Evolutionary conservation across 2,888 invertebrate species (phyloP).

Genomic region (Eupithecia dodoneata): DNA sequence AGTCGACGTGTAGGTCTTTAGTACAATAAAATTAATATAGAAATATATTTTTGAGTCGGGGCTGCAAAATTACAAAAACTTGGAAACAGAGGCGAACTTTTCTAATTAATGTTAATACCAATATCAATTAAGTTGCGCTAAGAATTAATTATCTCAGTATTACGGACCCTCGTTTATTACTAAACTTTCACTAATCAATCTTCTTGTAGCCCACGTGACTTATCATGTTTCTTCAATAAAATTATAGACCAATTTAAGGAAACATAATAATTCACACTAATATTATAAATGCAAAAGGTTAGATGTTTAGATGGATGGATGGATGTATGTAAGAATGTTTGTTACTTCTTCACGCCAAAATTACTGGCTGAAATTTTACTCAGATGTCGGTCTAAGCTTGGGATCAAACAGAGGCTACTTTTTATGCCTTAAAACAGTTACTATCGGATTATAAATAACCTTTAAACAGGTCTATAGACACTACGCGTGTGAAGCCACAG

Average conservation of each 20-base stretch:
- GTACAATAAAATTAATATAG: conserved; percentile 37
- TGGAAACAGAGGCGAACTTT: conserved; percentile 69
- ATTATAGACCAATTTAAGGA: conserved; percentile 13
- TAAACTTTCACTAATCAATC: conserved; percentile 82
- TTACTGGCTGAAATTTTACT: no score
- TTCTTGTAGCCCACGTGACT: conserved; percentile 62
- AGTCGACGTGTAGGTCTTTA: conserved; percentile 21
- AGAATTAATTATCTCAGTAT: conserved; percentile 81
- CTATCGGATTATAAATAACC: no score
- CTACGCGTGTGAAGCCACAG: no score
- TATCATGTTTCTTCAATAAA: conserved; percentile 35
- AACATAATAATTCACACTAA: no score
- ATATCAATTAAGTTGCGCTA: conserved; percentile 81
- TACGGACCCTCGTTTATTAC: conserved; percentile 80
- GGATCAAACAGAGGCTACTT: no score
- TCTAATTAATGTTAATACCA: conserved; percentile 81
- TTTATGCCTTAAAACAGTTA: no score
- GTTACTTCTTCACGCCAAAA: no score
- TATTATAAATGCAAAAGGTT: no score
- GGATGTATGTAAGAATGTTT: no score
- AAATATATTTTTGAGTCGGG: conserved; percentile 38
- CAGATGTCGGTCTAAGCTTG: no score
- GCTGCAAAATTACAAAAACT: conserved; percentile 59
- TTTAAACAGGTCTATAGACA: no score
- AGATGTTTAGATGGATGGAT: no score